These are phyloP conservation scores for Monochamus alternatus DNA, from an alignment of 2,888 invertebrate species.

Conservation along the genomic window DNA sequence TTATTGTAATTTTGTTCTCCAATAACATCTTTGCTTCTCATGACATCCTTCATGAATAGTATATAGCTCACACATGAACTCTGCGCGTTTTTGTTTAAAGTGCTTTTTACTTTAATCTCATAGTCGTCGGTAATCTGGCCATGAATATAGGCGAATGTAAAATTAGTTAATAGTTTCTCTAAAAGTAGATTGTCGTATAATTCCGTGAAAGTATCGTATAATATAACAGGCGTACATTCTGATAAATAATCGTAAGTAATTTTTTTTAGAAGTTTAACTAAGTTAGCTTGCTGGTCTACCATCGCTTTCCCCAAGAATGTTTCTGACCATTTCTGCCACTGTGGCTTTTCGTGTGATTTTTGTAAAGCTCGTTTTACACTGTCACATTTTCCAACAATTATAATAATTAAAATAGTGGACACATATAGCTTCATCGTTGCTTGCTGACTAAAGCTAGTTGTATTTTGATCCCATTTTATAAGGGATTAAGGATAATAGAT, in stretches of 20 bases:
- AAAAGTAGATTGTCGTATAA: slow-evolving; percentile 74
- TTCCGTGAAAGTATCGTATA: slow-evolving; percentile 78
- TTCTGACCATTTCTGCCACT: slow-evolving; percentile 66
- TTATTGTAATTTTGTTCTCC: slow-evolving; percentile 77
- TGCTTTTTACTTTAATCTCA: slow-evolving; percentile 60
- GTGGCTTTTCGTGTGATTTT: slow-evolving; percentile 67
- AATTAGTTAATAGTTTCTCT: slow-evolving; percentile 74
- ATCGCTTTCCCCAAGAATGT: slow-evolving; percentile 60
- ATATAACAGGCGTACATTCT: slow-evolving; percentile 79
- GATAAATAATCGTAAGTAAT: slow-evolving; percentile 76
- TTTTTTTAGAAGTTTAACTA: slow-evolving; percentile 76
- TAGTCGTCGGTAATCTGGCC: slow-evolving; percentile 75
- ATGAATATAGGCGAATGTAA: slow-evolving; percentile 76
- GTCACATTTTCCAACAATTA: not conserved
- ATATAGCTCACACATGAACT: slow-evolving; percentile 78
- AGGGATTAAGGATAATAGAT: slow-evolving; percentile 38
- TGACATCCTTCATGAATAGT: slow-evolving; percentile 79
- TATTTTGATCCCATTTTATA: not conserved
- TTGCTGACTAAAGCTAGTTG: not conserved
- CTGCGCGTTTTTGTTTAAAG: slow-evolving; percentile 23
- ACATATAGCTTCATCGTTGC: slow-evolving; percentile 24
- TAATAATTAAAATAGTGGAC: not conserved
- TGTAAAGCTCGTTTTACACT: slow-evolving; percentile 65
- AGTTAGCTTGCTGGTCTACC: slow-evolving; percentile 74
- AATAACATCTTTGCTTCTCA: slow-evolving; percentile 74